Evolutionary conservation across 2,113 vertebrate species (phyloP).

Genomic region (Tachuris rubrigastra): DNA sequence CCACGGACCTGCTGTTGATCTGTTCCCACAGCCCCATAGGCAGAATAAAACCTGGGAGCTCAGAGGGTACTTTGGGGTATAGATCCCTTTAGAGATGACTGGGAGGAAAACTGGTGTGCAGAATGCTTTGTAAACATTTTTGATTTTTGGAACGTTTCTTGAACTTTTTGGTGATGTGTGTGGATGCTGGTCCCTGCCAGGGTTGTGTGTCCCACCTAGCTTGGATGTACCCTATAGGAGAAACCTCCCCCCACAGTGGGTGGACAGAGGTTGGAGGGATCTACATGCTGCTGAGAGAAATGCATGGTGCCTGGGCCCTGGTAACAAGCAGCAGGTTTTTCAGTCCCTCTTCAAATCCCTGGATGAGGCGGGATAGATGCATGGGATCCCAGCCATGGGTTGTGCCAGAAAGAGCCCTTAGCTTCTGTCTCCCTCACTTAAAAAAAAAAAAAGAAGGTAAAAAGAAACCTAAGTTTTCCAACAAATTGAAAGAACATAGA

Average conservation of each 20-base stretch:
- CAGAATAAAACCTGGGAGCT: background rate
- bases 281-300: accelerated
- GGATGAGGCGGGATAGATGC: background rate
- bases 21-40: background rate
- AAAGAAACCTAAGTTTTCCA: background rate
- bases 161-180: background rate
- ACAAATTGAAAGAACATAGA: background rate
- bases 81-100: background rate
- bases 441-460: background rate
- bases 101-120: background rate
- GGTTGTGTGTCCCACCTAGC: background rate
- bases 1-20: background rate
- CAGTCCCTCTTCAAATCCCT: background rate
- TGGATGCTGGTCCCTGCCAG: accelerated
- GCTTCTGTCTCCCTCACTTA: background rate
- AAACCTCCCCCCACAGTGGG: background rate
- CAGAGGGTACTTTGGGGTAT: background rate
- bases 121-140: background rate
- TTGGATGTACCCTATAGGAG: background rate
- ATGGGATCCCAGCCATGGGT: background rate
- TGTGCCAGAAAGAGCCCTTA: background rate
- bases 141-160: background rate
- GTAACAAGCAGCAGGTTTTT: background rate
- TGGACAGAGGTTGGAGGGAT: background rate
- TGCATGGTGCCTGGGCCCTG: accelerated